Evolutionary conservation across 1,140 invertebrate species (phyloP), one percentile per base, ranked within the genome.

Genomic region (Luehdorfia chinensis): DNA sequence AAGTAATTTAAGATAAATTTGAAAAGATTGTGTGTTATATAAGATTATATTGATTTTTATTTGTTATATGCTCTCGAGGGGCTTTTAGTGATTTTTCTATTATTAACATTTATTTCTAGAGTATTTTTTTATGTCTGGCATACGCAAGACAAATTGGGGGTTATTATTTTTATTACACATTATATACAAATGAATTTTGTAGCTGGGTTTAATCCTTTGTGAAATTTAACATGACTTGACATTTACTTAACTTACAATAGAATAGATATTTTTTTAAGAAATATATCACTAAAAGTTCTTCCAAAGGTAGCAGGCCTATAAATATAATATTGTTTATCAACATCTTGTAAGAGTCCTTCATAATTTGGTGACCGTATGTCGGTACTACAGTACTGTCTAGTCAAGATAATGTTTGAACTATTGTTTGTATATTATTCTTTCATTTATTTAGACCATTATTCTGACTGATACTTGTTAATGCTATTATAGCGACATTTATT

Each of bases 331-430:
- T 60, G 55, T 61, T 51, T 19, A 57, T 51, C 46, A 47, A 64
- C 50, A 51, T 60, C 43, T 68, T 55, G 49, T 65, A 59, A 60
- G 69, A 62, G 66, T 66, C 60, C 68, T 65, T 55, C 52, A 45
- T 66, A 64, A 66, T 65, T 62, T 64, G 52, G 59, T 60, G 66
- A 66, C 67, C 63, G 65, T 69, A 70, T 62, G 74, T 71, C 77
- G 74, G 71, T 83, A 77, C 73, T 69, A 66, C 71, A 65, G 77
- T 84, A 84, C 77, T 79, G 81, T 85, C 81, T 83, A 85, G 81
- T 84, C 77, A 85, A 85, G 61, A 63, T 77, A 75, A 73, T 70
- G 59, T 70, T 75, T 71, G 64, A 79, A 76, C 68, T 78, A 68
- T 75, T 69, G 50, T 74, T 79, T 81, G 73, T 85, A 81, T 83